These are phyloP conservation scores for Tortrix viridana DNA, from an alignment of 2,888 invertebrate genomes.

Conservation along the genomic window DNA sequence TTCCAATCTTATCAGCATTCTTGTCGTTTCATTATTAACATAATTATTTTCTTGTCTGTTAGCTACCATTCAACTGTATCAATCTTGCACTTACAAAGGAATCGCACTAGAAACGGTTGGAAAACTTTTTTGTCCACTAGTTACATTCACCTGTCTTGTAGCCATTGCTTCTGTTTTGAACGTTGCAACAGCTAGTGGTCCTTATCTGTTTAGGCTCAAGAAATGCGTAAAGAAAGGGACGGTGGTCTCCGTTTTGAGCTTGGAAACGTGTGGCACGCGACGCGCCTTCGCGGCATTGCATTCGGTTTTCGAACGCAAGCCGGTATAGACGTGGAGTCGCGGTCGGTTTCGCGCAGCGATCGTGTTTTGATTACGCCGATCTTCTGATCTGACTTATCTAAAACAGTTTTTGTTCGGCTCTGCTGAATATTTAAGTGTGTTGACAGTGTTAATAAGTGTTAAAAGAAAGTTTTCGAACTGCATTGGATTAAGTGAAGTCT, in stretches of 20 bases:
- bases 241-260: slow-evolving; percentile 56
- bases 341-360: slow-evolving; percentile 61
- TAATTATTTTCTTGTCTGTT: slow-evolving; percentile 42
- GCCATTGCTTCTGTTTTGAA: slow-evolving; percentile 52
- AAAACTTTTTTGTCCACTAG: slow-evolving; percentile 71
- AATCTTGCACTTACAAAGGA: slow-evolving; percentile 59
- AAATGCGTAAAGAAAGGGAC: slow-evolving; percentile 68
- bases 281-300: slow-evolving; percentile 70
- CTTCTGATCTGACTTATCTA: slow-evolving; percentile 19
- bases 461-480: slow-evolving; percentile 47
- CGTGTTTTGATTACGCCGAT: slow-evolving; percentile 62
- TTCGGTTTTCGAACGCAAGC: slow-evolving; percentile 74
- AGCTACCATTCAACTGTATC: slow-evolving; percentile 38
- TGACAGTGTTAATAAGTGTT: slow-evolving; percentile 49
- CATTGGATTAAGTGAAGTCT: slow-evolving; percentile 47
- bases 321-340: slow-evolving; percentile 61
- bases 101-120: slow-evolving; percentile 67
- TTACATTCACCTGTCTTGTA: slow-evolving; percentile 79
- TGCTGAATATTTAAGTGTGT: slow-evolving; percentile 25
- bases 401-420: slow-evolving; percentile 22
- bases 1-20: slow-evolving; percentile 39
- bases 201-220: slow-evolving; percentile 61
- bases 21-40: slow-evolving; percentile 49
- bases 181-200: slow-evolving; percentile 58
- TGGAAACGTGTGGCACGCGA: slow-evolving; percentile 78